Percentiles rank a stretch among this genome's conserved stretches.
Evolutionary conservation across 2,888 invertebrate genomes (phyloP).

Genomic region (Teleiodes luculella): DNA sequence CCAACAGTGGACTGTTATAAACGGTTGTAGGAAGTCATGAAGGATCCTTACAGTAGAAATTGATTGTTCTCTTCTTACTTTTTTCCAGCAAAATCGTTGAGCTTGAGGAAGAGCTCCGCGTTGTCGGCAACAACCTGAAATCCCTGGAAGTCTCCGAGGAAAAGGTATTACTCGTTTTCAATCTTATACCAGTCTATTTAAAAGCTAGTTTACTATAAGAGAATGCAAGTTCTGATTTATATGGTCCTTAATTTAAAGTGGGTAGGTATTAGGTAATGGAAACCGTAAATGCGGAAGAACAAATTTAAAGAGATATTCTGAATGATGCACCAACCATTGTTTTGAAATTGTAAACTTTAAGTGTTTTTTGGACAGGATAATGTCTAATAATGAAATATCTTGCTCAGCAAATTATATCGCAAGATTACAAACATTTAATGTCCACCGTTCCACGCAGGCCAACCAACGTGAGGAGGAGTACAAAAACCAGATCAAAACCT

Average conservation of each 20-base stretch:
- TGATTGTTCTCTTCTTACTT: slow-evolving; percentile 43
- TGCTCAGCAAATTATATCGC: background rate
- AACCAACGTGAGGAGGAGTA: slow-evolving; percentile 99
- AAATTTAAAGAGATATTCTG: background rate
- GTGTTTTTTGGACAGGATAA: background rate
- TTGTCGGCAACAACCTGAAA: slow-evolving; percentile 99
- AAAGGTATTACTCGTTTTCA: slow-evolving; percentile 85
- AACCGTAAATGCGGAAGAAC: no score
- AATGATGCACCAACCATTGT: slow-evolving; percentile 68
- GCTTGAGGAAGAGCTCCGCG: slow-evolving; percentile 99
- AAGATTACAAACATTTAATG: slow-evolving; percentile 25
- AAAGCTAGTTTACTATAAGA: slow-evolving; percentile 15
- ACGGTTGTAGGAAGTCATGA: background rate
- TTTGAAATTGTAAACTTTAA: background rate
- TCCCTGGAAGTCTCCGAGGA: slow-evolving; percentile 99
- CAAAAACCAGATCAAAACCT: slow-evolving; percentile 99
- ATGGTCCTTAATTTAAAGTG: background rate
- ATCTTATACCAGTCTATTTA: slow-evolving; percentile 1
- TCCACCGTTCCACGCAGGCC: slow-evolving; percentile 83
- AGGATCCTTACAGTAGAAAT: slow-evolving; percentile 44
- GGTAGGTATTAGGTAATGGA: background rate
- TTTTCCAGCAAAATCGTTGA: slow-evolving; percentile 97
- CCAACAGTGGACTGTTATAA: no score
- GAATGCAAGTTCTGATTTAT: slow-evolving; percentile 5
- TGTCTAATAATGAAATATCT: no score